Evolutionary conservation across 2,888 invertebrate genomes (phyloP).

Genomic region (Andricus quercusramuli): DNA sequence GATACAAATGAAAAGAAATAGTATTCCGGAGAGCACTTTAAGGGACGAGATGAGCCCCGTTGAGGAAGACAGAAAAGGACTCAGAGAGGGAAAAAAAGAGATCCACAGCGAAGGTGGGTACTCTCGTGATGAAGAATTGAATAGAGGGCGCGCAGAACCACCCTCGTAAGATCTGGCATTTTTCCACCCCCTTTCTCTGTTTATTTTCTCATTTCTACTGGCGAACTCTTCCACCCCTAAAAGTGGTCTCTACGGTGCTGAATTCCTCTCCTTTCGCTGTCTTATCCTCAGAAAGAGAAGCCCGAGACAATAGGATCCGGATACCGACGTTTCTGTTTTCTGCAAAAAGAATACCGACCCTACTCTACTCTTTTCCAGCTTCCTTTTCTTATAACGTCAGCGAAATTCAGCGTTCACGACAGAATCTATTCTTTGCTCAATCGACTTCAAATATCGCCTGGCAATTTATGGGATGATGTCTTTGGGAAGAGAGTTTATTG

Average conservation of each 20-base stretch:
- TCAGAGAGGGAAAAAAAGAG: constrained; percentile 30
- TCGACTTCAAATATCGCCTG: constrained; percentile 1
- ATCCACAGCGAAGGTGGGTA: constrained; percentile 53
- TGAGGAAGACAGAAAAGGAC: constrained; percentile 3
- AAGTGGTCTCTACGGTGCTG: constrained; percentile 20
- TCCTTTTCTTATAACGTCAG: constrained; percentile 30
- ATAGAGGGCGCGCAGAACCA: constrained; percentile 60
- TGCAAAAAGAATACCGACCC: constrained; percentile 41
- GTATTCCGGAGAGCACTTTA: constrained; percentile 57
- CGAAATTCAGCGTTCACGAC: not conserved
- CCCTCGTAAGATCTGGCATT: constrained; percentile 58
- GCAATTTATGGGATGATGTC: not conserved
- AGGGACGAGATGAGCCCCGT: constrained; percentile 41
- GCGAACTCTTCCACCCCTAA: constrained; percentile 48
- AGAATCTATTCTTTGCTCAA: constrained; percentile 6
- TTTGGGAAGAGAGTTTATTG: not conserved
- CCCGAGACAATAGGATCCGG: constrained; percentile 37
- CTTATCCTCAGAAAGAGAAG: constrained; percentile 14
- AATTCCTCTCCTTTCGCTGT: constrained; percentile 43
- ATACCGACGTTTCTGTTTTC: constrained; percentile 38
- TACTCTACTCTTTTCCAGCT: not conserved
- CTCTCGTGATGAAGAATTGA: constrained; percentile 68
- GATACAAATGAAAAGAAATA: constrained; percentile 61
- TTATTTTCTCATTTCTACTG: constrained; percentile 60
- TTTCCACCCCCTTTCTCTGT: constrained; percentile 59